phyloP scores from a whole-genome alignment of 2,888 invertebrate species.

The Willowsia nigromaculata region DNA sequence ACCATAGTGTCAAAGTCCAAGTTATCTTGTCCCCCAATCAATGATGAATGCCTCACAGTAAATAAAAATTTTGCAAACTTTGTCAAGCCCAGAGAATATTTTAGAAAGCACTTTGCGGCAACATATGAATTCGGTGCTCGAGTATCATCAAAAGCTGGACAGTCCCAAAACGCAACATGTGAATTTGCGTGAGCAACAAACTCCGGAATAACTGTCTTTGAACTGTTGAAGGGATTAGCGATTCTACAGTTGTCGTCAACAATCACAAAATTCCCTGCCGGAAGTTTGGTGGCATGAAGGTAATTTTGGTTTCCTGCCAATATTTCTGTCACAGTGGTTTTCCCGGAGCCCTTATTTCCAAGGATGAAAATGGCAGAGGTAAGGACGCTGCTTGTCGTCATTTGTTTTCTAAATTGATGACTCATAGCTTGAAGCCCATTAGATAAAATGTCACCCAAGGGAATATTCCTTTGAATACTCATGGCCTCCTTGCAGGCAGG shows the following conservation, averaged over 20 bases:
- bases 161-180: neutral
- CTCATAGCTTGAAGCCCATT: no score
- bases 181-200: neutral
- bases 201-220: neutral
- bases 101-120: neutral
- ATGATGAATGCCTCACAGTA: no score
- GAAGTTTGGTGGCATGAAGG: neutral
- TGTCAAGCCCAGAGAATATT: no score
- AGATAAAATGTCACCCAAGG: no score
- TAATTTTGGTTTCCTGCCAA: neutral
- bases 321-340: neutral
- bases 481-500: no score
- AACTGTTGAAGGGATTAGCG: neutral
- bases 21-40: no score
- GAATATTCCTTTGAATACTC: no score
- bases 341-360: slow-evolving; percentile 6
- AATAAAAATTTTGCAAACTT: neutral
- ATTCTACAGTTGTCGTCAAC: neutral
- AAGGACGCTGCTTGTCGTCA: no score
- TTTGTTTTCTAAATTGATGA: no score
- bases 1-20: neutral
- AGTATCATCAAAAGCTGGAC: slow-evolving; percentile 15
- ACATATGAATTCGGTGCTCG: neutral
- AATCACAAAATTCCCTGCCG: neutral
- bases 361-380: neutral